Base-by-base conservation (phyloP, 2,113 vertebrate species). In the Vombatus ursinus region DNA sequence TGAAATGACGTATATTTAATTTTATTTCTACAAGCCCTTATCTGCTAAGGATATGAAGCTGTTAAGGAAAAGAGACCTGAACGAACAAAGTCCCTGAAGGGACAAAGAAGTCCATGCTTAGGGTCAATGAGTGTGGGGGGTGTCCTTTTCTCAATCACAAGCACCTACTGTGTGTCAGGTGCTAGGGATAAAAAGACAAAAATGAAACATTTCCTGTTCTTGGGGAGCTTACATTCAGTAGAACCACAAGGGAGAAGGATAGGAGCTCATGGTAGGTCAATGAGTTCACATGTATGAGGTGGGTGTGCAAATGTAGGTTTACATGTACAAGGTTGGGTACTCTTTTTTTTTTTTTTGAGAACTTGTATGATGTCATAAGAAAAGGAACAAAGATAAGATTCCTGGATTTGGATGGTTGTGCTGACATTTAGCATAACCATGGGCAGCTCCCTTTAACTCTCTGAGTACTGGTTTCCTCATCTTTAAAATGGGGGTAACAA, bases 61-160 rank as follows among this genome's bases (percentile, higher is more conserved):
- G 68, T 91, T 93, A 92, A 95, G 91, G 68, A 68, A 52, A 49
- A 90, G 91, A 93, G 95, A 90, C 26, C 84, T 90, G 92, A 16
- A 50, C 3, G 2, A 22, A n/a, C 92, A 68, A n/a, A n/a, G n/a
- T n/a, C n/a, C n/a, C n/a, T 77, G 3, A 68, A 54, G 53, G 53
- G 7, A 9, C 53, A 25, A 24, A 54, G 53, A 23, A 54, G 53
- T 5, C 53, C 53, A 54, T 25, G 53, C 24, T 57, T 28, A 1
- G 54, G 54, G 54, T 3, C 53, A 54, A 54, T 54, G 24, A 54
- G 24, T 0, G 24, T 25, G 26, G 25, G 25, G 53, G 26, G 10
- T 4, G 9, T 57, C 8, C 8, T 28, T 57, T 57, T 57, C 25
- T 57, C 9, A 0, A 28, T 28, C 9, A 57, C 8, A 54, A 26